Evolutionary conservation across 2,113 vertebrate genomes (phyloP).

Genomic region (Montifringilla adamsi): DNA sequence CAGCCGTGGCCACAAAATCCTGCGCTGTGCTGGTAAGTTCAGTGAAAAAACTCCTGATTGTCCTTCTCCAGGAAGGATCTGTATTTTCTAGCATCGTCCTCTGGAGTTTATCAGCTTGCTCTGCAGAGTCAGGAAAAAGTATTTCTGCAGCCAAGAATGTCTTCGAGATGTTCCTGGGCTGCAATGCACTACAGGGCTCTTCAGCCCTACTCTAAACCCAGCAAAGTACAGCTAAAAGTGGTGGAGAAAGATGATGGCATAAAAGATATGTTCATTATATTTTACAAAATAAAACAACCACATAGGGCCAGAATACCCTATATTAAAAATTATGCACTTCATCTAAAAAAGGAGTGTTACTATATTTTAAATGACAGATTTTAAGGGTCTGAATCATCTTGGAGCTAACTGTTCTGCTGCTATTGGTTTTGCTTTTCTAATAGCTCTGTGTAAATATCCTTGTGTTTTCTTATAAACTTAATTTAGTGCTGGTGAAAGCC

Average conservation of each 20-base stretch:
- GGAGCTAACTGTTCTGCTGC: neutral
- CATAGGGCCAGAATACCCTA: neutral
- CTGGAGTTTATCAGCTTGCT: neutral
- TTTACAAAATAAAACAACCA: neutral
- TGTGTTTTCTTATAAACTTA: neutral
- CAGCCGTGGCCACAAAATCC: neutral
- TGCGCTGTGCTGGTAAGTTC: neutral
- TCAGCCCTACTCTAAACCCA: neutral
- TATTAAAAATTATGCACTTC: slow-evolving; percentile 1
- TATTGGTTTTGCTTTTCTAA: neutral
- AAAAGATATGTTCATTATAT: neutral
- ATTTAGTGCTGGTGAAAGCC: neutral
- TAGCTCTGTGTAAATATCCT: neutral
- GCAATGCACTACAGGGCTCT: neutral
- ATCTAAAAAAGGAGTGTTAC: neutral
- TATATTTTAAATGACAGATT: neutral
- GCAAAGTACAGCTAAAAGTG: neutral
- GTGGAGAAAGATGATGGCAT: neutral
- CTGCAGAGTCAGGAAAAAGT: neutral
- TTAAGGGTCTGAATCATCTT: neutral
- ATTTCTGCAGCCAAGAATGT: neutral
- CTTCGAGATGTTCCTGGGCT: neutral
- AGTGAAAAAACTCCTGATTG: neutral
- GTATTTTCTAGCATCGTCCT: neutral
- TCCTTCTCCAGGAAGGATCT: neutral